A percentile compares a stretch with the other conserved stretches of the same genome.
These are phyloP conservation scores for Xyrauchen texanus DNA, from an alignment of 2,113 vertebrate genomes.

Conservation along the genomic window DNA sequence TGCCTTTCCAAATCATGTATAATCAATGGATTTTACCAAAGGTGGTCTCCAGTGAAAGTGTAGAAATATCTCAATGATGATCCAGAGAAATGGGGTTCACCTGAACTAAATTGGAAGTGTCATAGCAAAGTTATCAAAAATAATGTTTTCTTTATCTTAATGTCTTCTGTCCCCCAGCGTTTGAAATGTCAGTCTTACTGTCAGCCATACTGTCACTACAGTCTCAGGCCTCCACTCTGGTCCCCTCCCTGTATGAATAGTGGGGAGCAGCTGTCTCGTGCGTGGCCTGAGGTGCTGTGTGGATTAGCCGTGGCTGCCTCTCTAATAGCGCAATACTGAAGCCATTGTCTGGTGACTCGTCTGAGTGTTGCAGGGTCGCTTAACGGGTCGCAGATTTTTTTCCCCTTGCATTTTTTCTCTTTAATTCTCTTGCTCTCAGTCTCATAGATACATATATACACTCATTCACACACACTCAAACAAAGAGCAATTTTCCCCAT, in stretches of 20 bases:
- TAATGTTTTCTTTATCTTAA: neutral
- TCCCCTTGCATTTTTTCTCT: conserved; percentile 27
- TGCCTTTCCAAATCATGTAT: no score
- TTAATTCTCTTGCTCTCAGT: conserved; percentile 6
- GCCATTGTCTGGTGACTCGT: conserved; percentile 65
- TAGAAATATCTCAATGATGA: no score
- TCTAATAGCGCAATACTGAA: conserved; percentile 63
- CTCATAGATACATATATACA: conserved; percentile 9
- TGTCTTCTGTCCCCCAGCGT: neutral
- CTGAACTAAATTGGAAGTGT: no score
- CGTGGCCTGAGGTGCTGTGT: conserved; percentile 68
- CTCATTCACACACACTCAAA: neutral
- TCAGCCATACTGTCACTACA: conserved; percentile 30
- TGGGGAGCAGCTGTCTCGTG: conserved; percentile 77
- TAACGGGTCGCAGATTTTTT: conserved; percentile 8
- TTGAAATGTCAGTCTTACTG: neutral
- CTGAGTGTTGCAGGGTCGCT: conserved; percentile 39
- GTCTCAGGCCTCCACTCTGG: neutral
- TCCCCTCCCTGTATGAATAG: conserved; percentile 22
- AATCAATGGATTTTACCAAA: no score
- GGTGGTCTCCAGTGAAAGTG: no score
- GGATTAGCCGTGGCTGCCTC: neutral
- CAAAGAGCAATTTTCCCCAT: conserved; percentile 44
- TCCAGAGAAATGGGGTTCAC: no score
- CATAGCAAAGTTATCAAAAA: no score